Base-by-base conservation (phyloP, 2,113 vertebrate genomes). In the Calypte anna region DNA sequence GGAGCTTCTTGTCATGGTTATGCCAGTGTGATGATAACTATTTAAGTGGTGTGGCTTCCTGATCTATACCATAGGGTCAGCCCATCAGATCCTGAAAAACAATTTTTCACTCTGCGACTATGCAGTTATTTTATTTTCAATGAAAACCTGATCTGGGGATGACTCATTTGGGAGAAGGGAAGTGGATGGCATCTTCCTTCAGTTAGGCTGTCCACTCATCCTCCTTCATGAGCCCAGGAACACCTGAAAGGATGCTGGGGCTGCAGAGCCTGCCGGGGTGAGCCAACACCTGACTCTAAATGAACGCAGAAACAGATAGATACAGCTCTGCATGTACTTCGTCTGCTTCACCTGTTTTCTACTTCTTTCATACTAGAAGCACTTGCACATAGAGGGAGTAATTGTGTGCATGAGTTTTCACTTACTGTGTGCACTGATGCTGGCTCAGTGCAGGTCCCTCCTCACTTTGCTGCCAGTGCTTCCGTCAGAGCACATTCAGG, bases 401-500 rank as follows among this genome's bases (percentile, higher is more conserved):
- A 82, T 28, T 3, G 2, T 16, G 17, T 24, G 48, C 6, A 69
- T 31, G 69, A 59, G 20, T 50, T 88, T 86, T 72, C 44, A 59
- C 36, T 23, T 55, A 33, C 57, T 94, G 10, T 70, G 80, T 50
- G 79, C 57, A 16, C 57, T 68, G 61, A 58, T 67, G 55, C 31
- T 91, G 76, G 27, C 51, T 48, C 16, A 4, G 33, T 33, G 36
- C 36, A 38, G 36, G n/a, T 78, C 14, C 18, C 21, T 57, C 51
- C 31, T 59, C 46, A 40, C 11, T 15, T 58, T 31, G 53, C 74
- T 46, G 13, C 6, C 43, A 81, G 30, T 28, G 25, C 36, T 58
- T n/a, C 25, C 30, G 18, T 11, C 3, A 4, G 13, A 10, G 13
- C 10, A 9, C 0, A 0, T 9, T 23, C 1, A 3, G 33, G 5